Evolutionary conservation across 2,888 invertebrate species (phyloP), one percentile per base, ranked within the genome.

Genomic region (Balanococcus diminutus): DNA sequence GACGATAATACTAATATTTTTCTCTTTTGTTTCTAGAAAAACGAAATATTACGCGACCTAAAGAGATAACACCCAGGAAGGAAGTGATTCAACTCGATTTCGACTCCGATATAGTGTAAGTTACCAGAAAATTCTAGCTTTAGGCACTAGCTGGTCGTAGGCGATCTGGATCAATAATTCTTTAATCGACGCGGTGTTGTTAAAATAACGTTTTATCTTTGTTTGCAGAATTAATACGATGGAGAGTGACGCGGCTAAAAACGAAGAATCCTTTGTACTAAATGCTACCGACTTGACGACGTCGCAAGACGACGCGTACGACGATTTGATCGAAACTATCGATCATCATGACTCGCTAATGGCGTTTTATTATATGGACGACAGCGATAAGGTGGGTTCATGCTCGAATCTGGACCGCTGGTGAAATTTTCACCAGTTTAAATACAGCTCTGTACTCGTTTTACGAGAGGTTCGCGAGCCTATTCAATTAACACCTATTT

Each of bases 341-440:
- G 92, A 94, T 75, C 94, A 96, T 88, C 96, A 97, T 89, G 97
- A 98, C 88, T 95, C 97, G 0, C 91, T 96, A 9, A 95, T 97
- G 92, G 95, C 96, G 0, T 97, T 96, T 91, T 97, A 97, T 91
- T 98, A 97, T 90, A 93, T 95, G 89, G 96, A 97, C 90, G 94
- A 95, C 88, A 93, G 96, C 89, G 95, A 96, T 90, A 94, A 95
- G 92, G 94, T 94, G 90, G 88, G 89, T 89, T 22, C n/a, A n/a
- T n/a, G n/a, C n/a, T n/a, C n/a, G 22, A 31, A 42, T 83, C 19
- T 39, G 11, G 36, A 19, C 28, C 32, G 8, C 6, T 25, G 6
- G 6, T 28, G 39, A 28, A 6, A 28, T 6, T 56, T 56, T n/a
- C n/a, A n/a, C 19, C 3, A 28, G 2, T 81, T 4, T 32, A 22